Evolutionary conservation across 2,113 vertebrate species (phyloP), one percentile per base, ranked within the genome.

Genomic region (Numida meleagris): DNA sequence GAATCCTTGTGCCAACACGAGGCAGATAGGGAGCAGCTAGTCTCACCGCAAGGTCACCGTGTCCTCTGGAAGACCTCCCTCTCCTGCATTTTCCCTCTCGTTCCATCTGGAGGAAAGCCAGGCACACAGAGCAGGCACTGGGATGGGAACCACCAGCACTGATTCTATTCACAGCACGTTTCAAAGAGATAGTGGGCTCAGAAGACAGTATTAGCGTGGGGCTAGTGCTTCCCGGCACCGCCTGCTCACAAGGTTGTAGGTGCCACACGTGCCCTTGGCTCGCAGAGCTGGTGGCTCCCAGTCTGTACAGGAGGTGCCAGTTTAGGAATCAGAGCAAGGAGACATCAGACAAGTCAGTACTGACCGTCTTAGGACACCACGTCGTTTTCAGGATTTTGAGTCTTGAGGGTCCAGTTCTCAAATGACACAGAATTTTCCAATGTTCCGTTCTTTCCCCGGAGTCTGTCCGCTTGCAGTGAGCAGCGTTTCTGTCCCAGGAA

Each of bases 41-140:
- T 73, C 85, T 79, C 81, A 76, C 48, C 0, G 3, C 95, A 94
- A 95, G 91, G 93, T 90, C 86, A 51, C 74, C 8, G 73, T 91
- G 88, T 88, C 88, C 95, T 86, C 79, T 95, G 92, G 88, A 95
- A 93, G 90, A 93, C 90, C 85, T 95, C 34, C 76, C 46, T 88
- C 88, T 83, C 65, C 76, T 75, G 86, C 14, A 0, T 73, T 87
- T 66, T 90, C 67, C 86, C 55, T 77, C 73, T 93, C 1, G 3
- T n/a, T 90, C 81, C 71, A 38, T 14, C 78, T 95, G 90, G 96
- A 93, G 48, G 46, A 90, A 68, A 65, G 94, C 91, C 90, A 95
- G 57, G 75, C 0, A 0, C 45, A 40, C 11, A 81, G 76, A 71
- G 75, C 15, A 91, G 65, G 68, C 61, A n/a, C 68, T 0, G 0